Evolutionary conservation across 2,888 invertebrate species (phyloP), one percentile per base, ranked within the genome.

Genomic region (Papilio demoleus): DNA sequence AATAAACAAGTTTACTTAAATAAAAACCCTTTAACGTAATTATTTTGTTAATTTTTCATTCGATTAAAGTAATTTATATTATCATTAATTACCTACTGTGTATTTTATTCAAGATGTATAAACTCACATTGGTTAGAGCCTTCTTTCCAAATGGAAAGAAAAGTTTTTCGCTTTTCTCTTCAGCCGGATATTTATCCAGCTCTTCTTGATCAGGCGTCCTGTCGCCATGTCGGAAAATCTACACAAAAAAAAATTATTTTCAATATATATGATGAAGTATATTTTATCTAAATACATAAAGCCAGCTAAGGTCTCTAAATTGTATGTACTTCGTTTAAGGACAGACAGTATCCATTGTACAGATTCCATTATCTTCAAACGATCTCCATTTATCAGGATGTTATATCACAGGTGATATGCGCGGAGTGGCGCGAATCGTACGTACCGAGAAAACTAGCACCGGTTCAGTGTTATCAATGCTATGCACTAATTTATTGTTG

Each of bases 191-290:
- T 59, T 93, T 82, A 9, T 86, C 88, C 63, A 91, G 72, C 66
- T 92, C 92, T 71, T 88, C 93, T n/a, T 86, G 74, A 69, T 94
- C 94, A 0, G 96, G 95, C 22, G 95, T 94, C 68, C 96, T 89
- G 78, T 96, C 96, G 1, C 96, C 96, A 79, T 96, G 96, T 56
- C 96, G 93, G 81, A 94, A 95, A 42, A 96, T 79, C 94, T 95
- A 81, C n/a, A 77, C 60, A 67, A 34, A 31, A 53, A 5, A 24
- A 47, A 22, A 50, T 27, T 0, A 3, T 38, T 38, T n/a, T 38
- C 12, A 12, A 4, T 38, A 38, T 36, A 9, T 17, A n/a, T 40
- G 17, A 40, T 6, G 17, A 40, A n/a, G 1, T n/a, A 0, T 40
- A n/a, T 47, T 4, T 47, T 22, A 22, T 22, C 6, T 47, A 22